Conservation (phyloP, 2,797 vertebrate species). For the Morus bassanus region DNA sequence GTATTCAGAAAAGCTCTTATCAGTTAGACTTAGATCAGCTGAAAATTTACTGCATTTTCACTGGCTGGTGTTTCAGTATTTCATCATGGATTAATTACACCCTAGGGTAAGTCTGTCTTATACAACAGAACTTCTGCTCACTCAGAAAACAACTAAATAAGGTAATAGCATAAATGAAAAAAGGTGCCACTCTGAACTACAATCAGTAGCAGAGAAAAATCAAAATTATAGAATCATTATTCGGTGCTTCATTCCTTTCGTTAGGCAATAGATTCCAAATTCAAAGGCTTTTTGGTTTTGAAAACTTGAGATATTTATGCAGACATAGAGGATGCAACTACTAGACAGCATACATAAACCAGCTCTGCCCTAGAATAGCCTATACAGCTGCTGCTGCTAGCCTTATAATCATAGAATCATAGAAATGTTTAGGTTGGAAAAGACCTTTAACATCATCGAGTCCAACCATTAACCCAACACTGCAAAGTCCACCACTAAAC, state of each 20-base stretch:
- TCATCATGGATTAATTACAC: constrained; percentile 16
- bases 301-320: neutral
- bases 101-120: neutral
- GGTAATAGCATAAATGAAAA: neutral
- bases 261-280: neutral
- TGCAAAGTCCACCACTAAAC: neutral
- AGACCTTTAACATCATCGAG: neutral
- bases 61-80: neutral
- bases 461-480: neutral
- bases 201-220: constrained; percentile 9
- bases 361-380: neutral
- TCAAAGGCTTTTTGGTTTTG: neutral
- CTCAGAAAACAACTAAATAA: neutral
- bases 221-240: neutral
- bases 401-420: neutral
- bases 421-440: neutral
- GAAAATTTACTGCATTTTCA: neutral
- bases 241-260: neutral
- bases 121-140: constrained; percentile 6
- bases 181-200: neutral
- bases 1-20: neutral
- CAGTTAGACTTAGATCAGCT: neutral
- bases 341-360: neutral
- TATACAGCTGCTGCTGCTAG: neutral
- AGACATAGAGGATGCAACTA: neutral